Evolutionary conservation across 2,888 invertebrate genomes (phyloP).

Genomic region (Andrena trimmerana): DNA sequence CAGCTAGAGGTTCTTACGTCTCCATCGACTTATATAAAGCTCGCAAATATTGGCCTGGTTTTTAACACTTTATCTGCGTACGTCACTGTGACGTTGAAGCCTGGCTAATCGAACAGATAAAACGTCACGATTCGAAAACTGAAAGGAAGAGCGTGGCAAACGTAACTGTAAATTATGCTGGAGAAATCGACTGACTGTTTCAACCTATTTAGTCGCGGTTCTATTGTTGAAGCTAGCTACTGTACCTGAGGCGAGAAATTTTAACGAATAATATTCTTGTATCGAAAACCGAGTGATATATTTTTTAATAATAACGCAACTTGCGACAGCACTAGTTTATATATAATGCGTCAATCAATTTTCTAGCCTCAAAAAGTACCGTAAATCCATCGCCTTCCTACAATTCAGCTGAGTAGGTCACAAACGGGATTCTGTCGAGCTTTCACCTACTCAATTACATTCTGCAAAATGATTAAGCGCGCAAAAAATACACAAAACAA

Average conservation of each 20-base stretch:
- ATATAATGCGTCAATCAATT: background rate
- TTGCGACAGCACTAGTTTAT: background rate
- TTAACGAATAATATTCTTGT: slow-evolving; percentile 9
- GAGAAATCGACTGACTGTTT: background rate
- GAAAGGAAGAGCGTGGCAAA: slow-evolving; percentile 12
- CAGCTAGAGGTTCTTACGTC: background rate
- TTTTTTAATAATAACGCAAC: slow-evolving; percentile 6
- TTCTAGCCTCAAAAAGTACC: slow-evolving; percentile 1
- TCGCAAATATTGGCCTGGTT: slow-evolving; percentile 1
- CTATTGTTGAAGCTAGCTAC: background rate
- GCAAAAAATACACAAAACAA: background rate
- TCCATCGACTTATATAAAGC: background rate
- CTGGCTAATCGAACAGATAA: slow-evolving; percentile 9
- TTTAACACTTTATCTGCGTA: background rate
- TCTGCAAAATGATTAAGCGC: background rate
- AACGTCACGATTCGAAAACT: background rate
- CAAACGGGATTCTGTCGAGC: background rate
- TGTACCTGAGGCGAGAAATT: background rate
- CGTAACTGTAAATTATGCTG: background rate
- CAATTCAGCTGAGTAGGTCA: background rate
- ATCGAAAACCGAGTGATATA: background rate
- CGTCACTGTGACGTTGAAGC: background rate
- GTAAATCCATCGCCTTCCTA: background rate
- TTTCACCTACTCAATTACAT: background rate
- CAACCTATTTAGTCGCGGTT: background rate